Evolutionary conservation across 2,113 vertebrate genomes (phyloP).

Genomic region (Catharus bicknelli): DNA sequence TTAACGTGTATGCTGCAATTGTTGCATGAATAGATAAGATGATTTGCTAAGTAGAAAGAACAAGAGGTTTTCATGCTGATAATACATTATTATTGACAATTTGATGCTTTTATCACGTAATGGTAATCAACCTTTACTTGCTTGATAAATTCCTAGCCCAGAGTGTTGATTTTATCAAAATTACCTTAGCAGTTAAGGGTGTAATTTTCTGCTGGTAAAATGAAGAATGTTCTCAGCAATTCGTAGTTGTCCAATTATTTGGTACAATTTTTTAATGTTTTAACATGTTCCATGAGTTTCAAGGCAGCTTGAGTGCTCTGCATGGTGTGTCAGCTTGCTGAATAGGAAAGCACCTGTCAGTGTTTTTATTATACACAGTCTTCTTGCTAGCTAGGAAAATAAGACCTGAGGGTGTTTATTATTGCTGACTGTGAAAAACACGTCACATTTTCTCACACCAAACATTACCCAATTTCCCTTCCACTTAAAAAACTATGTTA

Average conservation of each 20-base stretch:
- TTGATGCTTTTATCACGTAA: slow-evolving; percentile 16
- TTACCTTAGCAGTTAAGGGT: background rate
- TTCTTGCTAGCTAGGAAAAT: background rate
- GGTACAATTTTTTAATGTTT: background rate
- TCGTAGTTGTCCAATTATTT: slow-evolving; percentile 39
- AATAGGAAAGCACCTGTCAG: background rate
- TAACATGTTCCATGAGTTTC: background rate
- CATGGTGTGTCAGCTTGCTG: background rate
- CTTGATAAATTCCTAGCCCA: slow-evolving; percentile 30
- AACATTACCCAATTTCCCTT: background rate
- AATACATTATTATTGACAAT: background rate
- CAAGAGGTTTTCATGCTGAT: background rate
- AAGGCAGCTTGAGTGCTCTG: background rate
- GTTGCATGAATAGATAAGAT: background rate
- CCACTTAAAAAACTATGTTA: fast-evolving
- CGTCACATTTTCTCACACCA: background rate
- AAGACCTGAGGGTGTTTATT: background rate
- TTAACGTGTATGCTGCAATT: background rate
- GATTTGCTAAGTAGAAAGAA: background rate
- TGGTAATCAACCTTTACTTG: slow-evolving; percentile 19
- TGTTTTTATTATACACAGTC: background rate
- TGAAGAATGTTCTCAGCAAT: slow-evolving; percentile 5
- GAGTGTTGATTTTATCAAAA: slow-evolving; percentile 46
- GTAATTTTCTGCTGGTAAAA: slow-evolving; percentile 24
- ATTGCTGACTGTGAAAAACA: background rate